Conservation (phyloP, 1,140 invertebrate genomes). For the Wiebesia pumilae region DNA sequence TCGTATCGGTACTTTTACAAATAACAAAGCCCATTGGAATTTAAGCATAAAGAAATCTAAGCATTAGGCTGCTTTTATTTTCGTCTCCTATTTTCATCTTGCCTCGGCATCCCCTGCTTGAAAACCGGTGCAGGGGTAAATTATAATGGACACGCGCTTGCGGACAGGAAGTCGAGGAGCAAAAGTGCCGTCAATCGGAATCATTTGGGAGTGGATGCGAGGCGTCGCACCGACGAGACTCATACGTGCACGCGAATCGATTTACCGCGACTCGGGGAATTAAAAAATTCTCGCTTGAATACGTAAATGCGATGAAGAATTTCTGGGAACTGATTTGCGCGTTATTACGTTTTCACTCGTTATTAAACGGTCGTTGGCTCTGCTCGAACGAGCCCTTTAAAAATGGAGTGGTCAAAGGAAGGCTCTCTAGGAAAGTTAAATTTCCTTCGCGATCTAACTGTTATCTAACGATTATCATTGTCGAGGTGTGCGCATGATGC, state of each 20-base stretch:
- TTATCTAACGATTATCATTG: too few relatives aligned
- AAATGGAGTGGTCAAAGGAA: background rate
- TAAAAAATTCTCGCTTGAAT: background rate
- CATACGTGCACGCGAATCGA: background rate
- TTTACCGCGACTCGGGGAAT: background rate
- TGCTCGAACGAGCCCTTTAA: background rate
- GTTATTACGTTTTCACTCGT: background rate
- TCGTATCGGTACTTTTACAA: background rate
- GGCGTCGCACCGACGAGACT: background rate
- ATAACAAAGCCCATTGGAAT: background rate
- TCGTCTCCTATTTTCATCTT: background rate
- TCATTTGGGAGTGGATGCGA: constrained; percentile 11
- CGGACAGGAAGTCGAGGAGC: constrained; percentile 36
- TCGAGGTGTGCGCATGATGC: too few relatives aligned
- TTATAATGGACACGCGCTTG: constrained; percentile 6
- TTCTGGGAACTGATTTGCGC: too few relatives aligned
- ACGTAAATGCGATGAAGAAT: background rate
- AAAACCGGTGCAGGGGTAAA: background rate
- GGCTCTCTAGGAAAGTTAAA: too few relatives aligned
- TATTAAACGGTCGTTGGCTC: background rate
- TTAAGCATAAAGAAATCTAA: background rate
- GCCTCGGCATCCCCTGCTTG: background rate
- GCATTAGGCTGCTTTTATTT: background rate
- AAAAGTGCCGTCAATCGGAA: constrained; percentile 44
- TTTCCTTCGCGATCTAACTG: too few relatives aligned